phyloP scores from a whole-genome alignment of 2,113 vertebrate genomes.

The Actinemys pallida region DNA sequence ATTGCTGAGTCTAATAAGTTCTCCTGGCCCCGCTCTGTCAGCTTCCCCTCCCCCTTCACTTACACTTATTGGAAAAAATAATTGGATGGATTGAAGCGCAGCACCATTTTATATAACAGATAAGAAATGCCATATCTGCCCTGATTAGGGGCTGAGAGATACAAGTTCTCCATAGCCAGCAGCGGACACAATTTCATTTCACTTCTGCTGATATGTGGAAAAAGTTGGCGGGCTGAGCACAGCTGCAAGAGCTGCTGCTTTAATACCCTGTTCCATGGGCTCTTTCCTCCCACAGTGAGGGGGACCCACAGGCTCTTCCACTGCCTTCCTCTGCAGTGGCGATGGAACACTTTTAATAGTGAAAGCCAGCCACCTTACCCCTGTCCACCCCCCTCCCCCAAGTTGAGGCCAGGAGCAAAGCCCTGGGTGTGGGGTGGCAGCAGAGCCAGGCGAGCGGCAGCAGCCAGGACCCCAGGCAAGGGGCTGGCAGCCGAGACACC shows the following conservation, averaged over 20 bases:
- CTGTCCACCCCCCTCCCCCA: no score
- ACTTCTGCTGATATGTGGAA: conserved; percentile 49
- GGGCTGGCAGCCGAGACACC: no score
- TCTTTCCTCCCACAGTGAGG: background rate
- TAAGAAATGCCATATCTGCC: conserved; percentile 72
- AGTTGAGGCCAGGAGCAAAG: no score
- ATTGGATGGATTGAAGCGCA: conserved; percentile 70
- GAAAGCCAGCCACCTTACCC: no score
- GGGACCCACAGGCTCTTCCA: background rate
- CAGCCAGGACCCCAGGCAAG: no score
- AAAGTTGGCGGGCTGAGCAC: background rate
- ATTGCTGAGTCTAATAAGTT: background rate
- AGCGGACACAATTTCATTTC: conserved; percentile 62
- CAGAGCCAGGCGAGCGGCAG: no score
- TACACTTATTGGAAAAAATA: conserved; percentile 62
- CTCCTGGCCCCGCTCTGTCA: accelerated
- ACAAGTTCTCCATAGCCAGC: conserved; percentile 7
- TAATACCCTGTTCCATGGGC: background rate
- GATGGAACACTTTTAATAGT: no score
- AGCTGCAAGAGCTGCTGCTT: background rate
- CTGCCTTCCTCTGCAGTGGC: background rate
- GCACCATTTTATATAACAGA: conserved; percentile 63
- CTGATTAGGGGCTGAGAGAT: conserved; percentile 63
- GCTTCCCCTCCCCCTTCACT: background rate
- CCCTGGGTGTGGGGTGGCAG: no score